Evolutionary conservation across 2,888 invertebrate genomes (phyloP).

Genomic region (Lepidocyrtoides sp.): DNA sequence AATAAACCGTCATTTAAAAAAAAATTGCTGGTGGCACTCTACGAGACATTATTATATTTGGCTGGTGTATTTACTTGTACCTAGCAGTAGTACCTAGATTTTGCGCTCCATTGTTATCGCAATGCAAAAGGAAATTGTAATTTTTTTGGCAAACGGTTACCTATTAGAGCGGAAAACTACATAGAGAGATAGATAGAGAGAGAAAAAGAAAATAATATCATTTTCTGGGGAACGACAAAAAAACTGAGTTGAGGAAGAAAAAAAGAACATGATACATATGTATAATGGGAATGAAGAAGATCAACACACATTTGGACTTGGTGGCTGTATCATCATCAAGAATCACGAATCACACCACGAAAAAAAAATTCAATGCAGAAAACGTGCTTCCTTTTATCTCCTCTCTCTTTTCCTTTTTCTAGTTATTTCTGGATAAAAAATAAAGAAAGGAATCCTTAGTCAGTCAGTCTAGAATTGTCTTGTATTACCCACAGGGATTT

Average conservation of each 20-base stretch:
- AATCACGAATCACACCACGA: not conserved
- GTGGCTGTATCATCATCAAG: slow-evolving; percentile 18
- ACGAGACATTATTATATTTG: not conserved
- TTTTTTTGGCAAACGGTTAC: not conserved
- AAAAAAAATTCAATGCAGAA: not conserved
- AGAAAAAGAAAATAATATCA: not conserved
- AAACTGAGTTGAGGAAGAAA: not conserved
- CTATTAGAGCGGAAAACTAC: slow-evolving; percentile 41
- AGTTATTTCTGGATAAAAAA: not conserved
- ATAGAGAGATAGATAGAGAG: not conserved
- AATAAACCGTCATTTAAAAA: not conserved
- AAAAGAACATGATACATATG: not conserved
- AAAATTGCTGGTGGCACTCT: not conserved
- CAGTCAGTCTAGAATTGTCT: slow-evolving; percentile 2
- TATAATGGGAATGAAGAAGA: not conserved
- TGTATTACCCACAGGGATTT: slow-evolving; percentile 18
- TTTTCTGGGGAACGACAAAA: not conserved
- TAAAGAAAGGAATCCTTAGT: not conserved
- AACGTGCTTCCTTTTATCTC: not conserved
- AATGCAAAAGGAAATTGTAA: slow-evolving; percentile 13
- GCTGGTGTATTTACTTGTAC: not conserved
- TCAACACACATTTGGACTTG: not conserved
- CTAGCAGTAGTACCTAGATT: not conserved
- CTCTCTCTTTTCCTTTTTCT: not conserved
- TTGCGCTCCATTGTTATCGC: not conserved